phyloP scores from a whole-genome alignment of 2,888 invertebrate species.

The Galerucella nymphaeae region DNA sequence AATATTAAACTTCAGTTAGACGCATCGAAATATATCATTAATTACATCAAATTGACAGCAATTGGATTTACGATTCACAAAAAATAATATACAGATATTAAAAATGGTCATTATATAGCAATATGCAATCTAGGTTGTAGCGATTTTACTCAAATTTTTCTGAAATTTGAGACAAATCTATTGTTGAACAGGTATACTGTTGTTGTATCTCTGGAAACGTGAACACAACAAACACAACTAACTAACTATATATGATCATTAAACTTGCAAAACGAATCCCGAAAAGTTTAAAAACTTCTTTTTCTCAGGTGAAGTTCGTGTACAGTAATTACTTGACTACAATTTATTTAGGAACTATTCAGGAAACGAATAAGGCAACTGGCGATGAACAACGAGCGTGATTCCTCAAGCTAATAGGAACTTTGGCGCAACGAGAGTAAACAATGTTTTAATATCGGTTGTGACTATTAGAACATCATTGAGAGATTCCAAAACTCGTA shows the following conservation, averaged over 20 bases:
- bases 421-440: conserved; percentile 25
- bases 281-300: conserved; percentile 5
- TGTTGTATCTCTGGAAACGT: too few species aligned
- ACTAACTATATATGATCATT: background rate
- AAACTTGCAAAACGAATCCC: background rate
- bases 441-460: conserved; percentile 28
- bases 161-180: too few species aligned
- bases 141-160: too few species aligned
- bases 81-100: too few species aligned
- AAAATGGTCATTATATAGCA: too few species aligned
- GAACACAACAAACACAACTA: too few species aligned
- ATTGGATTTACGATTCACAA: too few species aligned
- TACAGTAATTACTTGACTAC: conserved; percentile 24
- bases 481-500: background rate
- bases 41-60: background rate
- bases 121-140: too few species aligned
- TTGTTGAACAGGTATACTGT: too few species aligned
- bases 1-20: background rate
- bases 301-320: conserved; percentile 19
- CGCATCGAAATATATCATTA: background rate
- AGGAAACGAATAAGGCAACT: conserved; percentile 20
- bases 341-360: conserved; percentile 31
- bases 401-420: conserved; percentile 33
- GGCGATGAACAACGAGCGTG: conserved; percentile 18
- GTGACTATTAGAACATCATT: background rate